These are phyloP conservation scores for Microtus pennsylvanicus DNA, from an alignment of 2,113 vertebrate genomes.

Conservation along the genomic window DNA sequence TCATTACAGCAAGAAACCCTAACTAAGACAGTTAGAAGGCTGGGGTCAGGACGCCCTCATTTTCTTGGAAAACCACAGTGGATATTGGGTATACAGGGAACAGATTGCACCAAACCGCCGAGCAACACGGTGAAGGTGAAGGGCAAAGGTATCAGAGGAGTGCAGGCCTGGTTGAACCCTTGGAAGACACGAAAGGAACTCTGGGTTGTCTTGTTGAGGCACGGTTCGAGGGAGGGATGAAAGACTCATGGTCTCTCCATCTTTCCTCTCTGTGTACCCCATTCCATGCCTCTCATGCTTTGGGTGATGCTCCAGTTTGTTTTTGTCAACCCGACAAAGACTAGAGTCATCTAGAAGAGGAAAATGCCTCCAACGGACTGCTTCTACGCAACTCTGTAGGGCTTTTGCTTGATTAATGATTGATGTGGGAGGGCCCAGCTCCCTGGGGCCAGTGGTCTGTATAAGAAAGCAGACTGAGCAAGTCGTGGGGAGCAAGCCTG, in stretches of 20 bases:
- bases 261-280: background rate
- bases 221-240: background rate
- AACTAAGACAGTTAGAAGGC: background rate
- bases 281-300: background rate
- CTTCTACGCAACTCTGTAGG: background rate
- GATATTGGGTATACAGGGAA: background rate
- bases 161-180: fast-evolving
- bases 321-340: background rate
- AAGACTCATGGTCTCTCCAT: too few species aligned
- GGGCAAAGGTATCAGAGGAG: background rate
- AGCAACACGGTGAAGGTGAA: background rate
- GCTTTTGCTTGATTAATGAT: background rate
- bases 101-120: too few species aligned
- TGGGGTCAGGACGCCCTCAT: background rate
- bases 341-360: background rate
- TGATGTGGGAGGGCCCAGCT: background rate
- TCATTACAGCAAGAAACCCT: background rate
- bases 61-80: background rate
- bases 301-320: background rate
- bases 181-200: background rate
- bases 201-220: too few species aligned
- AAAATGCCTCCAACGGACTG: background rate
- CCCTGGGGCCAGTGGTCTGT: background rate
- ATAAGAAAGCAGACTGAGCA: background rate
- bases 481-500: background rate